Base-by-base conservation (phyloP, 2,113 vertebrate genomes). In the Gasterosteus aculeatus region DNA sequence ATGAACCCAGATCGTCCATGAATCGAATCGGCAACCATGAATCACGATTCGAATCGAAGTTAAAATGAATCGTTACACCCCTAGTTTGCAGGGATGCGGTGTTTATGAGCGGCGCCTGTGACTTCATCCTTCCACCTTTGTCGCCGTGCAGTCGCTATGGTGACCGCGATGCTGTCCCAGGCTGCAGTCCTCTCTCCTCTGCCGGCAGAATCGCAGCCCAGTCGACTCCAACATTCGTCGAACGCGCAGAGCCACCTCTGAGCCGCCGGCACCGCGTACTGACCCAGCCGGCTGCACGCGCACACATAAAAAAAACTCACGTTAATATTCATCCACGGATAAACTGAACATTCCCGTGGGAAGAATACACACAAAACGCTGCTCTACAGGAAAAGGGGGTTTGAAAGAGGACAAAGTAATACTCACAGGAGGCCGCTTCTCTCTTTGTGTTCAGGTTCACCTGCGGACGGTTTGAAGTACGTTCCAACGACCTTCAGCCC, bases 141-240 rank as follows among this genome's bases (percentile, higher is more conserved):
- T 81, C 80, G 93, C 10, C 94, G 93, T 69, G 85, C 96, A 61
- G 94, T 93, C n/a, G 97, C 94, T 82, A 99, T 93, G 26, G 95
- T 95, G 29, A 99, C 95, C 0, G 98, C 98, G 9, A 99, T 98
- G 79, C 94, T 98, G 69, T 98, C 97, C 98, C 98, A 99, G 16
- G 98, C 98, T 49, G 91, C 94, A 56, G 90, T 92, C 49, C 93
- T 91, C 16, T 97, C 95, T 69, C 97, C 80, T 95, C 92, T 82
- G 92, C 95, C 1, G 85, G 94, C 11, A 42, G 57, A 88, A 31
- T 97, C 95, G 76, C 97, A 98, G 51, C 98, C 98, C 29, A 99
- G 94, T 63, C 95, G 95, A 76, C 53, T 94, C 97, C 98, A 99
- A 41, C 97, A 97, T 66, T 98, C 97, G 26, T 96, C 95, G 86